Evolutionary conservation across 1,140 invertebrate genomes (phyloP).

Genomic region (Cyclina sinensis): DNA sequence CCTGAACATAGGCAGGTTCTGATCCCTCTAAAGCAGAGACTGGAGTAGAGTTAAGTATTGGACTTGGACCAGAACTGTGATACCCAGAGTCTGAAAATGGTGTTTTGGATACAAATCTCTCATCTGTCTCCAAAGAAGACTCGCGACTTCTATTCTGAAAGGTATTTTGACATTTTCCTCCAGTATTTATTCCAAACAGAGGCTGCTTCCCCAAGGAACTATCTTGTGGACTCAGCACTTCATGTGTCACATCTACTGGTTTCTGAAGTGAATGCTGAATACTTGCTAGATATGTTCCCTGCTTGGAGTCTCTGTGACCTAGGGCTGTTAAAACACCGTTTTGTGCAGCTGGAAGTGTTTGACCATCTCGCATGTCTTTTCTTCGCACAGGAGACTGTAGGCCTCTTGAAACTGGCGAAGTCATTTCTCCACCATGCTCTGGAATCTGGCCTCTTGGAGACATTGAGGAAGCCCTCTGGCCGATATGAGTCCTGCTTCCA

Average conservation of each 20-base stretch:
- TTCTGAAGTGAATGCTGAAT: conserved; percentile 65
- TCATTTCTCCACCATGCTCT: conserved; percentile 6
- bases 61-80: conserved; percentile 58
- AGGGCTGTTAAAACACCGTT: neutral
- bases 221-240: neutral
- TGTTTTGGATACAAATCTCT: conserved; percentile 7
- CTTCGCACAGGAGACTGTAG: neutral
- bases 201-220: neutral
- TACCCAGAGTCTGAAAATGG: conserved; percentile 64
- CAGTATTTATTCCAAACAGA: neutral
- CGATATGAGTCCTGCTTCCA: neutral
- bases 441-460: conserved; percentile 28
- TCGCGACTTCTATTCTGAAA: conserved; percentile 29
- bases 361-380: neutral
- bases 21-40: conserved; percentile 30
- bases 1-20: neutral
- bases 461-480: conserved; percentile 56
- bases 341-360: neutral
- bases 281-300: conserved; percentile 49
- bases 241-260: conserved; percentile 15
- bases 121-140: conserved; percentile 41
- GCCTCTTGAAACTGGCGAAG: neutral
- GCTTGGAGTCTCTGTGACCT: neutral
- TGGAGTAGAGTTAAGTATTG: conserved; percentile 59
- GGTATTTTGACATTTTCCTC: neutral